A percentile compares a stretch with the other conserved stretches of the same genome.
Evolutionary conservation across 2,797 vertebrate species (phyloP).

Genomic region (Nannoperca obscura): DNA sequence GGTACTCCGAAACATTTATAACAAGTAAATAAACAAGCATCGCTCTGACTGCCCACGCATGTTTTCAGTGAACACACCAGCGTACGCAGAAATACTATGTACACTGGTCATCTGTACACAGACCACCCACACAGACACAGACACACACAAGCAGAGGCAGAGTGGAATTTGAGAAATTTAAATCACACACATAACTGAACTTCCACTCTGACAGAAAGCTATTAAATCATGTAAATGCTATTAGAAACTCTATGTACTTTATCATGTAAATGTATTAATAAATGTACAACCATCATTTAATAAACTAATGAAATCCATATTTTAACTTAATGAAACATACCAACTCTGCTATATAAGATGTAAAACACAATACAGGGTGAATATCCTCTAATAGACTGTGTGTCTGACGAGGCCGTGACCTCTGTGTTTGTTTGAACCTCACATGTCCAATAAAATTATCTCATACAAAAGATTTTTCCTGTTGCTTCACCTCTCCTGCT

Average conservation of each 20-base stretch:
- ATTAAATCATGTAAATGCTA: constrained; percentile 4
- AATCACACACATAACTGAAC: constrained; percentile 68
- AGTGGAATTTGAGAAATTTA: constrained; percentile 74
- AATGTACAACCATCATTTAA: not conserved
- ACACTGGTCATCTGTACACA: constrained; percentile 79
- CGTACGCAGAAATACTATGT: constrained; percentile 37
- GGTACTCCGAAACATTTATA: constrained; percentile 8
- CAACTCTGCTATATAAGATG: not conserved
- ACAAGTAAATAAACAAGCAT: constrained; percentile 31
- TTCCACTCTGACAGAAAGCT: constrained; percentile 42
- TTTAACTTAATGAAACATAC: not conserved
- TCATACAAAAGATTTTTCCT: constrained; percentile 83
- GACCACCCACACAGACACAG: constrained; percentile 43
- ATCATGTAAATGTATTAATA: not conserved
- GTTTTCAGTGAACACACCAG: constrained; percentile 49
- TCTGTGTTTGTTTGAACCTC: not conserved
- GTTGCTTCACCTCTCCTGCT: constrained; percentile 71
- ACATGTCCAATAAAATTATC: constrained; percentile 8
- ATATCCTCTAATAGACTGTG: not conserved
- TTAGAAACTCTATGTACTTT: constrained; percentile 10
- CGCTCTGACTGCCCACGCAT: constrained; percentile 37
- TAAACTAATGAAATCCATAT: not conserved
- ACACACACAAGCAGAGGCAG: constrained; percentile 57
- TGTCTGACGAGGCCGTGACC: not conserved
- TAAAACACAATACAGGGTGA: not conserved